These are phyloP conservation scores for Eulemur rubriventer DNA, from an alignment of 2,797 vertebrate species.

Conservation along the genomic window DNA sequence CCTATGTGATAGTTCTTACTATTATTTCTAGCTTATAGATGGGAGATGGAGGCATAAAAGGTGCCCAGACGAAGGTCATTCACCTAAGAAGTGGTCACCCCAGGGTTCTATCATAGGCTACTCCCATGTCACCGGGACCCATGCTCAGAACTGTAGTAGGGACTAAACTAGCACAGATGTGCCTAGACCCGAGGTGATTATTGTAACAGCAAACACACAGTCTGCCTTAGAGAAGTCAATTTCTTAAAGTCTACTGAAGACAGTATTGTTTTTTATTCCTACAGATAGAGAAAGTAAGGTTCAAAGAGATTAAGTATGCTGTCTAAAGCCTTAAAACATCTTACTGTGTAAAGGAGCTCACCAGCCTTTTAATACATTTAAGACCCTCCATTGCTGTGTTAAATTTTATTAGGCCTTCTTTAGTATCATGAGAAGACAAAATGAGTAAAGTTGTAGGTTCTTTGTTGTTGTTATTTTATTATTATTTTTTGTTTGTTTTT, in stretches of 20 bases:
- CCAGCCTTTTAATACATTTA: not conserved
- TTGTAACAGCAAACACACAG: not conserved
- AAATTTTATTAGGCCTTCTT: not conserved
- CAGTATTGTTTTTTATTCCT: not conserved
- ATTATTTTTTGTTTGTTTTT: not conserved
- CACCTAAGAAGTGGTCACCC: not conserved
- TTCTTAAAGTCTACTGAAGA: not conserved
- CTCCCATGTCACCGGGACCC: rapidly evolving
- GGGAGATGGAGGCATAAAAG: not conserved
- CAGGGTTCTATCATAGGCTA: not conserved
- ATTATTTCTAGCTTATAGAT: not conserved
- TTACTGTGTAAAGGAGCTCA: not conserved
- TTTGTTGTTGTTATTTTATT: not conserved
- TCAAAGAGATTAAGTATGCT: not conserved
- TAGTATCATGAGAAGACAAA: not conserved
- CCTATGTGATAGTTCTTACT: not conserved
- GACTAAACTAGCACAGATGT: not conserved
- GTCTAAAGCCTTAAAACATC: not conserved
- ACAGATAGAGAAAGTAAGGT: not conserved
- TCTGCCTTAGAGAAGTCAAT: not conserved
- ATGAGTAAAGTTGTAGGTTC: not conserved
- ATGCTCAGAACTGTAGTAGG: rapidly evolving
- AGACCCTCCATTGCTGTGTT: not conserved
- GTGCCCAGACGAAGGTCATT: too few relatives aligned
- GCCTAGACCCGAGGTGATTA: not conserved